phyloP scores from a whole-genome alignment of 2,888 invertebrate genomes.

The Ferrisia virgata region DNA sequence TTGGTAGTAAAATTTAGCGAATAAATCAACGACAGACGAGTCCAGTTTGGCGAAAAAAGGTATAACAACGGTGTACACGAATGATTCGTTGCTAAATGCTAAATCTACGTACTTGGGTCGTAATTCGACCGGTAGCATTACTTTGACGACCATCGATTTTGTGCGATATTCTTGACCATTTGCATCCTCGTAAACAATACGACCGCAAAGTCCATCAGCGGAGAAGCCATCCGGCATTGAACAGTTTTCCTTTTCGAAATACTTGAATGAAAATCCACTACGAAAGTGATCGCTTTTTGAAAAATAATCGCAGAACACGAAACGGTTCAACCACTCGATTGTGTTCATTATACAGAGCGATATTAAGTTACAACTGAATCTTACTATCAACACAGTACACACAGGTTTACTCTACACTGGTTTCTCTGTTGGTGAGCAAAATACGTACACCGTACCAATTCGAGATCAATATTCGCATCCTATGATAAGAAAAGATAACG shows the following conservation, averaged over 20 bases:
- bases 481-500: no score
- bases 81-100: neutral
- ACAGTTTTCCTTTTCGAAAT: neutral
- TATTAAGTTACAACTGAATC: no score
- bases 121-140: neutral
- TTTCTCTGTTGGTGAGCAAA: no score
- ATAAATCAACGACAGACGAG: neutral
- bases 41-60: neutral
- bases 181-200: neutral
- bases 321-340: neutral
- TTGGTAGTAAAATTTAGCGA: neutral
- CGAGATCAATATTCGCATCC: no score
- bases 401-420: no score
- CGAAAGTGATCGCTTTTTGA: neutral
- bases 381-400: no score
- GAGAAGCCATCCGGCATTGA: neutral
- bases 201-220: neutral
- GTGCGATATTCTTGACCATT: neutral
- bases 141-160: neutral
- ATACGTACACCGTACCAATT: no score
- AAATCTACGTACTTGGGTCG: neutral
- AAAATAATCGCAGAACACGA: neutral
- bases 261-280: neutral
- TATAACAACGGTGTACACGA: neutral
- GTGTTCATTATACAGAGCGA: neutral